Percentiles rank a stretch among this genome's conserved stretches.
phyloP scores from a whole-genome alignment of 2,113 vertebrate genomes.

The Anas platyrhynchos region DNA sequence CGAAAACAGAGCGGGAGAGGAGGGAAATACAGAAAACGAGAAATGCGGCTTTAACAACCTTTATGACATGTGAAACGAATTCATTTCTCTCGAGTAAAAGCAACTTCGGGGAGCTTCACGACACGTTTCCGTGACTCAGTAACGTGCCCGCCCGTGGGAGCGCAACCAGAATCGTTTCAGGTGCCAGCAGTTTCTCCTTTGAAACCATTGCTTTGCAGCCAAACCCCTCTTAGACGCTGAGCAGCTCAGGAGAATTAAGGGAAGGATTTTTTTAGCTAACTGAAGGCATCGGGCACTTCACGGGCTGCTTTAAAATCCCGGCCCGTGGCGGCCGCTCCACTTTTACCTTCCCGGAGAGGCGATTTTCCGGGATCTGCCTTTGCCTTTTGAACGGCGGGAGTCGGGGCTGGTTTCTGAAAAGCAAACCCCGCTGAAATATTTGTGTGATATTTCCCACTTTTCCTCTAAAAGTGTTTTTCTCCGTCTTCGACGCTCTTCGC shows the following conservation, averaged over 20 bases:
- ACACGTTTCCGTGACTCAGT: background rate
- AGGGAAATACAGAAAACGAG: background rate
- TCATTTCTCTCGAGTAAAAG: background rate
- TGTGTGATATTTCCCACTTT: background rate
- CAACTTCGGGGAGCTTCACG: background rate
- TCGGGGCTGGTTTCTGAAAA: background rate
- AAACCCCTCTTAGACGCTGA: background rate
- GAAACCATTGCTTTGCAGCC: background rate
- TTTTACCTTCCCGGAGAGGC: background rate
- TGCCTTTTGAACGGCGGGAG: background rate
- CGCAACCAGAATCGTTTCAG: background rate
- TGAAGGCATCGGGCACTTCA: background rate
- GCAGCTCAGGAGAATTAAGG: background rate
- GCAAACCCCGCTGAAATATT: background rate
- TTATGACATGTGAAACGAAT: background rate
- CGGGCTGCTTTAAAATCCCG: background rate
- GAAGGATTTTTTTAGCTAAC: background rate
- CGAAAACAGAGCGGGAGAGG: background rate
- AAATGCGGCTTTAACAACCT: background rate
- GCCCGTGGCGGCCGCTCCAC: background rate
- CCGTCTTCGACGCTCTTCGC: background rate
- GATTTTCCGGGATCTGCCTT: background rate
- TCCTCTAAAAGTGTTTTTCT: background rate
- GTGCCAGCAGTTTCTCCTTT: too few species aligned
- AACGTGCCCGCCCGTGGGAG: background rate